Percentiles rank a stretch among this genome's conserved stretches.
Evolutionary conservation across 2,888 invertebrate genomes (phyloP).

Genomic region (Arrhopalites spinosus): DNA sequence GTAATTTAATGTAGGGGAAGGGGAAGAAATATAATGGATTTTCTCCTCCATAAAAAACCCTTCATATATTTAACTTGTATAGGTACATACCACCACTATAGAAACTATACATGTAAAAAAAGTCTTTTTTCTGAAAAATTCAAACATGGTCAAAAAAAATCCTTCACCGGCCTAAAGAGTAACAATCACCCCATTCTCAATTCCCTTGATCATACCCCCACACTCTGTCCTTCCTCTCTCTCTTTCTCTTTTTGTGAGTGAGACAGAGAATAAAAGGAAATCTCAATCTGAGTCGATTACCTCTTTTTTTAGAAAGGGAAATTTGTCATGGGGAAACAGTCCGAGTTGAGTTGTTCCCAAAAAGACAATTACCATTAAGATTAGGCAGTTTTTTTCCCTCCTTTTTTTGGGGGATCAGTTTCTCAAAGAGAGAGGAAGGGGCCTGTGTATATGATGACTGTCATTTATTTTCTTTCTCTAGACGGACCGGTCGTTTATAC

Average conservation of each 20-base stretch:
- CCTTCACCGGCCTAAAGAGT: too few species aligned
- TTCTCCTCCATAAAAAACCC: not conserved
- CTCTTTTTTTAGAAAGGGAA: constrained; percentile 15
- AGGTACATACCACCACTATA: too few species aligned
- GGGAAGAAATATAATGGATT: not conserved
- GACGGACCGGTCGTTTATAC: not conserved
- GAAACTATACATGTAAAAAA: too few species aligned
- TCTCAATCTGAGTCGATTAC: constrained; percentile 13
- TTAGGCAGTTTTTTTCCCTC: constrained; percentile 14
- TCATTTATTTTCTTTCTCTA: constrained; percentile 17
- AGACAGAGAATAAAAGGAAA: not conserved
- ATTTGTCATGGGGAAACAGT: constrained; percentile 33
- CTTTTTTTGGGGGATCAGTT: not conserved
- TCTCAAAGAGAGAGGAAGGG: not conserved
- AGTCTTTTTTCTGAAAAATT: too few species aligned
- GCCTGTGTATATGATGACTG: not conserved
- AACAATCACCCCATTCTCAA: too few species aligned
- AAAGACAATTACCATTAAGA: constrained; percentile 28
- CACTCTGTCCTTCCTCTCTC: not conserved
- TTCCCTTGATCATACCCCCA: too few species aligned
- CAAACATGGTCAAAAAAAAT: too few species aligned
- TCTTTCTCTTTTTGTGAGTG: not conserved
- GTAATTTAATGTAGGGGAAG: not conserved
- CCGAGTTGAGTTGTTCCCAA: constrained; percentile 30
- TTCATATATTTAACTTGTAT: not conserved